Base-by-base conservation (phyloP, 2,888 invertebrate species). In the Alcis repandata region DNA sequence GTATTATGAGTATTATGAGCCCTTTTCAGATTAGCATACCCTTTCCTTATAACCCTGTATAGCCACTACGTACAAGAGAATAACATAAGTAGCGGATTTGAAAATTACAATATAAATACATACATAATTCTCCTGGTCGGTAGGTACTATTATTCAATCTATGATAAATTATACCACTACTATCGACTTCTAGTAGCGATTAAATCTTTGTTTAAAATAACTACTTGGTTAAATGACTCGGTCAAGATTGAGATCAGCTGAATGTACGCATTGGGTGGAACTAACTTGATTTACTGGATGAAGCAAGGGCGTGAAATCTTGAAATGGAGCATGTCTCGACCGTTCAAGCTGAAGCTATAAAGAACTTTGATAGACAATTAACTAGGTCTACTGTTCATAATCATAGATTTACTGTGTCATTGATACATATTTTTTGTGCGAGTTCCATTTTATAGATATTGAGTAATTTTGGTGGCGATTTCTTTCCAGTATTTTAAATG, bases 191-290 rank as follows among this genome's bases (percentile, higher is more conserved):
- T 27, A 46, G 11, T 22, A 8, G 46, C 10, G 15, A 49, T 3
- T 49, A 32, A 32, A 49, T 2, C 32, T 32, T 10, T 32, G n/a
- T 48, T 32, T 3, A 8, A 64, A 61, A 52, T 62, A 67, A 68
- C 59, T 62, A 66, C 60, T 63, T 62, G 67, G 71, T 68, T 75
- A 79, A 85, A 83, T 79, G 80, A 80, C 75, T 78, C 77, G 22
- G 75, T 65, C 48, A 75, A 79, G 83, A 84, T 82, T 80, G 77
- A 68, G 74, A 77, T 78, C 62, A 71, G 81, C 76, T 78, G 62
- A 74, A 56, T 51, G 57, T 49, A 63, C 46, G 64, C 66, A 57
- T 45, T 53, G 52, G 33, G 62, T 70, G 67, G 52, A 59, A 64
- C 69, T 58, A 69, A 74, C 75, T 68, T 51, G 66, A 69, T 59